Base-by-base conservation (phyloP, 2,113 vertebrate species). In the Microtus pennsylvanicus region DNA sequence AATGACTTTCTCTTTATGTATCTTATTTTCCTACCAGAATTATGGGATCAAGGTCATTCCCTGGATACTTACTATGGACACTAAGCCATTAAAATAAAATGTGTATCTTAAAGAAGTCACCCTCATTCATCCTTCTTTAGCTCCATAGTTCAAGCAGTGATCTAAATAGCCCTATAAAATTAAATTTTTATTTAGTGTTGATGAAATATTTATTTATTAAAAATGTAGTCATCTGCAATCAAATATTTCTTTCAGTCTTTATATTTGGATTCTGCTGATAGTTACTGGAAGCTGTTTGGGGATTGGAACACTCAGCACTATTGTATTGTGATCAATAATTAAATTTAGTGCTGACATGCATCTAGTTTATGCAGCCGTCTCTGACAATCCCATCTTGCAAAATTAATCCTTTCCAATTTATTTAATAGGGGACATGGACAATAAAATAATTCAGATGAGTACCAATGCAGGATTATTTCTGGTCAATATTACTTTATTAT, bases 261-360 rank as follows among this genome's bases (percentile, higher is more conserved):
- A 98, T 98, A 98, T 99, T 98, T 98, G 98, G 98, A 99, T 99
- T 99, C 90, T 99, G 99, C 99, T 99, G 99, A 99, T 99, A 99
- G 98, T 99, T 99, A 98, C 98, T 98, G 99, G 98, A 99, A 98
- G 98, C 98, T 98, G 98, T 98, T 98, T 98, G 92, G 97, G 98
- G 98, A 99, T 98, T 98, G 98, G 98, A 98, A 98, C 98, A 98
- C 98, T 99, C 99, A 99, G 99, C 99, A 99, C 98, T 99, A 99
- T 99, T 99, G 99, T 99, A 99, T 99, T 99, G 98, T 99, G 99
- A 99, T 99, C 99, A 98, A 99, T 99, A 99, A 99, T 99, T 99
- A 98, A 98, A 98, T 99, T 99, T 99, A 99, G 99, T 99, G 99
- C 99, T 99, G 99, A 99, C 99, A 99, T 98, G 98, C 98, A 98